Evolutionary conservation across 2,113 vertebrate genomes (phyloP).

Genomic region (Peromyscus maniculatus): DNA sequence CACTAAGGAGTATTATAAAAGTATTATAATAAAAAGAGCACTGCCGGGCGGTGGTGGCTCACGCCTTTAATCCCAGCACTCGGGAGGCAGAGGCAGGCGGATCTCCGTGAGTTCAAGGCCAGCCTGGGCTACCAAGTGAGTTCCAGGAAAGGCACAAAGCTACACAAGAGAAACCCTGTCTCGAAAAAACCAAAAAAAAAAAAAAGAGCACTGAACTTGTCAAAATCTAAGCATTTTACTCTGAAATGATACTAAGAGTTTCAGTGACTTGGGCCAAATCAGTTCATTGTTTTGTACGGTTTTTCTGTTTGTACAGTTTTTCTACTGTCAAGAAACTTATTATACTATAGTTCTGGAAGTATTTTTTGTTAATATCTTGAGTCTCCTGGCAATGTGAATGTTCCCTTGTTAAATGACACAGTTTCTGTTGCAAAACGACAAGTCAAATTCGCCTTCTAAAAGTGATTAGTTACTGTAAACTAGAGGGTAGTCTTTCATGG

Average conservation of each 20-base stretch:
- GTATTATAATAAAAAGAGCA: neutral
- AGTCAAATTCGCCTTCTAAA: slow-evolving; percentile 41
- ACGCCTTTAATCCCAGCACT: too few species aligned
- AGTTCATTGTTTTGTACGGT: slow-evolving; percentile 7
- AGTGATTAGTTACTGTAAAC: neutral
- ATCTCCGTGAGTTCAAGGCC: too few species aligned
- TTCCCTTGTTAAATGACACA: neutral
- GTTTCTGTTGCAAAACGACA: neutral
- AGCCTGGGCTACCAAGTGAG: too few species aligned
- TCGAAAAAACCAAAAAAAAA: too few species aligned
- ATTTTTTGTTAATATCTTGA: slow-evolving; percentile 18
- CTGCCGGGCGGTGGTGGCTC: too few species aligned
- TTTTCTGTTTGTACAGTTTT: neutral
- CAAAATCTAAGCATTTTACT: neutral
- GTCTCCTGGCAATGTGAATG: neutral
- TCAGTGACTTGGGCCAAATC: neutral
- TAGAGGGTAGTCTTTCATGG: neutral
- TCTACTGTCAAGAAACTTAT: neutral
- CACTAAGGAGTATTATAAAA: neutral
- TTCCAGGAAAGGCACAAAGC: too few species aligned
- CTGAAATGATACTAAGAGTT: slow-evolving; percentile 18
- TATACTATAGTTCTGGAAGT: neutral
- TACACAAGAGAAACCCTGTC: too few species aligned
- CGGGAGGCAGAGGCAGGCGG: too few species aligned
- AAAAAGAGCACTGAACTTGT: neutral